Conservation (phyloP, 2,888 invertebrate genomes). For the Ceriagrion tenellum region DNA sequence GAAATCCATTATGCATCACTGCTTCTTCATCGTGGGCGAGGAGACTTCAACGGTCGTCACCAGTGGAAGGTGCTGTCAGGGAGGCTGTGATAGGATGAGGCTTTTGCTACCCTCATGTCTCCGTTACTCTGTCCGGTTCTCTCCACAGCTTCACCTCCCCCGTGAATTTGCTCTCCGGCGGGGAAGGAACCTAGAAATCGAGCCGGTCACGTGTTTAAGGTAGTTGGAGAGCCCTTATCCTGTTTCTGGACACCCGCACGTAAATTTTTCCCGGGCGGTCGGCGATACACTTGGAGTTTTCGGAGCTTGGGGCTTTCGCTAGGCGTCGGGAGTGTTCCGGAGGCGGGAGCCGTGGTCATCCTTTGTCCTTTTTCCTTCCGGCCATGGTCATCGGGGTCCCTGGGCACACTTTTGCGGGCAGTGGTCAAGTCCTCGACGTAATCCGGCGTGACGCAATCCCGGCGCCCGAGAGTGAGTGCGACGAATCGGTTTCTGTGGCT, state of each 20-base stretch:
- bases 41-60: not conserved
- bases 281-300: not conserved
- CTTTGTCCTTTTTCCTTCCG: not conserved
- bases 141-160: not conserved
- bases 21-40: not conserved
- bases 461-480: not conserved
- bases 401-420: not conserved
- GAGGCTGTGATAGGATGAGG: not conserved
- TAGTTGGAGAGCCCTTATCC: too few relatives aligned
- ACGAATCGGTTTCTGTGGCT: not conserved
- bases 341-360: constrained; percentile 25
- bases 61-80: not conserved
- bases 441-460: constrained; percentile 35
- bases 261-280: not conserved
- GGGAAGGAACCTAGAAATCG: not conserved
- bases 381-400: not conserved
- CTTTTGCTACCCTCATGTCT: not conserved
- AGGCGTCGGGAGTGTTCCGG: constrained; percentile 5
- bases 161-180: too few relatives aligned
- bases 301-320: not conserved
- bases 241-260: not conserved
- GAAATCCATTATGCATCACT: constrained; percentile 60
- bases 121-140: not conserved
- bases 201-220: not conserved
- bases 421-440: not conserved